Conservation (phyloP, 2,797 vertebrate genomes). For the Emys orbicularis region DNA sequence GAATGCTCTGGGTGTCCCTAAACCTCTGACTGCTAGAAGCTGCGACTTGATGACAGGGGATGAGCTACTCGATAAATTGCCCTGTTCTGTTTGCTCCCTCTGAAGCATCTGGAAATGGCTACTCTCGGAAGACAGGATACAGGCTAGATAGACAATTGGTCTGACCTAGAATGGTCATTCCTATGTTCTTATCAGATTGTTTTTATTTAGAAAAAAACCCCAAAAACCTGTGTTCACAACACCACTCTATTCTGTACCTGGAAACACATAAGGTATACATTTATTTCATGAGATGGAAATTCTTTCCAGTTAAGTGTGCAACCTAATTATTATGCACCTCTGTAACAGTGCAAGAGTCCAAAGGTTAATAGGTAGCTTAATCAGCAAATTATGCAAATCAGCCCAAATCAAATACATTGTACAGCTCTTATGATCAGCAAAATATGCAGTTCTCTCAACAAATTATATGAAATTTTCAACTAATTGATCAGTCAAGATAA, state of each 20-base stretch:
- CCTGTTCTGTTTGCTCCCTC: neutral
- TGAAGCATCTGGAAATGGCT: neutral
- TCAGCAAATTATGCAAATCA: slow-evolving; percentile 70
- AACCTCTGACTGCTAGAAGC: neutral
- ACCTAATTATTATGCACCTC: slow-evolving; percentile 55
- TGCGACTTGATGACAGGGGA: neutral
- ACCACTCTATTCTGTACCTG: neutral
- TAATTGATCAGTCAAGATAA: neutral
- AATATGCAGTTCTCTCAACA: slow-evolving; percentile 6
- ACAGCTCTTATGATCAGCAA: slow-evolving; percentile 46
- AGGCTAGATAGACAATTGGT: neutral
- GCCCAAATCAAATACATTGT: slow-evolving; percentile 43
- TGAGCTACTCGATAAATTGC: neutral
- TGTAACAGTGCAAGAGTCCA: slow-evolving; percentile 63
- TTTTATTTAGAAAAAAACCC: neutral
- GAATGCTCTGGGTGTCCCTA: neutral
- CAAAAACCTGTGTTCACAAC: neutral
- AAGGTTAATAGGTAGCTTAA: slow-evolving; percentile 65
- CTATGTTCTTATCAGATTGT: neutral
- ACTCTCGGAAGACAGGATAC: neutral
- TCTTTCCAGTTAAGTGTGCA: slow-evolving; percentile 25
- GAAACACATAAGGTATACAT: neutral
- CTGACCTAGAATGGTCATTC: neutral
- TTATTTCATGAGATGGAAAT: neutral
- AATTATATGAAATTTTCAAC: slow-evolving; percentile 18